Conservation (phyloP, 53 echinoderm and acorn worm species). For the Paracentrotus lividus region DNA sequence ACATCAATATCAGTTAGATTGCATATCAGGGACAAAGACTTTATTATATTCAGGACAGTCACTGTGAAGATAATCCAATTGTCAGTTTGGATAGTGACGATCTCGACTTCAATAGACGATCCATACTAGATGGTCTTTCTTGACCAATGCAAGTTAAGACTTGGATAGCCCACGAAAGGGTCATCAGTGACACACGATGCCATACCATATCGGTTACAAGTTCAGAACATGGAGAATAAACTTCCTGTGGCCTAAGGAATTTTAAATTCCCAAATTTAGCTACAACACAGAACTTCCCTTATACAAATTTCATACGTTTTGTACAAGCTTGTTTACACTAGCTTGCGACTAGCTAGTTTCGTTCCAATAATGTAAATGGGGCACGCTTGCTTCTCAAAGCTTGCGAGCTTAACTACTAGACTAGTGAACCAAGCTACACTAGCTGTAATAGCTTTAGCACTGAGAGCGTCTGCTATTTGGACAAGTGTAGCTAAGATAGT, state of each 20-base stretch:
- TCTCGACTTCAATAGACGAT: conserved; percentile 40
- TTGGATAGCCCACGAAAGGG: not conserved
- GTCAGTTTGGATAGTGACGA: conserved; percentile 41
- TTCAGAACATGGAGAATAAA: conserved; percentile 15
- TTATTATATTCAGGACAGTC: conserved; percentile 45
- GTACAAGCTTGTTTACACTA: too few relatives aligned
- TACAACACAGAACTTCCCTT: conserved; percentile 47
- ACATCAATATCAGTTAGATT: conserved; percentile 23
- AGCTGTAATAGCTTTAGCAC: too few relatives aligned
- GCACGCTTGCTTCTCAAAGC: too few relatives aligned
- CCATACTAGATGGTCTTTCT: conserved; percentile 29
- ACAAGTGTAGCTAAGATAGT: too few relatives aligned
- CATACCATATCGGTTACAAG: not conserved
- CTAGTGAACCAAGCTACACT: too few relatives aligned
- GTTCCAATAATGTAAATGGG: too few relatives aligned
- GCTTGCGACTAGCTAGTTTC: too few relatives aligned
- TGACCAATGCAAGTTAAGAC: conserved; percentile 6
- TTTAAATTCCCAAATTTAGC: conserved; percentile 59
- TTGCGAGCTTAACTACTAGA: too few relatives aligned
- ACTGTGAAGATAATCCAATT: conserved; percentile 28
- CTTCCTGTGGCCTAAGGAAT: conserved; percentile 68
- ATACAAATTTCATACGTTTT: too few relatives aligned
- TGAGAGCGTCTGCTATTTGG: too few relatives aligned
- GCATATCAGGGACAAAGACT: conserved; percentile 48
- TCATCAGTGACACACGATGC: conserved; percentile 29